Evolutionary conservation across 1,140 invertebrate species (phyloP), one percentile per base, ranked within the genome.

Genomic region (Sipha flava): DNA sequence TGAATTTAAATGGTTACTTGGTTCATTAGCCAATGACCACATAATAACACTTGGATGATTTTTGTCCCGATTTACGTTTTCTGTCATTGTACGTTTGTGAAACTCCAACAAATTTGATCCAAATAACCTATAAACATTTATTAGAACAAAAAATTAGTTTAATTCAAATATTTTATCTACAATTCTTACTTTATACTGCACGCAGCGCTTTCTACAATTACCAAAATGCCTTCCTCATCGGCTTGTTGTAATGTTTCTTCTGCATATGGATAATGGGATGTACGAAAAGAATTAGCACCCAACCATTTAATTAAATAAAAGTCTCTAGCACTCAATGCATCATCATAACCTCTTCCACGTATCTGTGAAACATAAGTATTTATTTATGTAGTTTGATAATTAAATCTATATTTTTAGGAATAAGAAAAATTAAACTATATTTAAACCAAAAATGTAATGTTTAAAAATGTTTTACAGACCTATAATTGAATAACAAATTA

Each of bases 231-330:
- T 82, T 94, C 88, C 83, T 92, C 89, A 85, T 99, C 97, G 26
- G 96, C 96, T 84, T 95, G 88, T 85, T 98, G 94, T 90, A 98
- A 94, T 45, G 97, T 92, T 87, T 99, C 97, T 84, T 99, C 98
- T 3, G 96, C 94, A 86, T 99, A 99, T 6, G 98, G 98, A 87
- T 99, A 99, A 85, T 99, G 98, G 0, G 96, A 98, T 0, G 98
- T 99, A 26, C 98, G 89, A 86, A 97, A 98, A 18, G 93, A 90
- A 87, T 98, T 98, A 4, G 94, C 96, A 2, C 96, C 96, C 34
- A 97, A 88, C 97, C 97, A 99, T 85, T 93, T 93, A 1, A 99
- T 89, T 77, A 99, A 87, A 84, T 98, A 96, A 84, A 97, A 94
- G 85, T 99, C 97, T 84, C 95, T 94, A 0, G 93, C 90, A 84